Conservation (phyloP, 2,113 vertebrate species). For the Trematomus loennbergii region DNA sequence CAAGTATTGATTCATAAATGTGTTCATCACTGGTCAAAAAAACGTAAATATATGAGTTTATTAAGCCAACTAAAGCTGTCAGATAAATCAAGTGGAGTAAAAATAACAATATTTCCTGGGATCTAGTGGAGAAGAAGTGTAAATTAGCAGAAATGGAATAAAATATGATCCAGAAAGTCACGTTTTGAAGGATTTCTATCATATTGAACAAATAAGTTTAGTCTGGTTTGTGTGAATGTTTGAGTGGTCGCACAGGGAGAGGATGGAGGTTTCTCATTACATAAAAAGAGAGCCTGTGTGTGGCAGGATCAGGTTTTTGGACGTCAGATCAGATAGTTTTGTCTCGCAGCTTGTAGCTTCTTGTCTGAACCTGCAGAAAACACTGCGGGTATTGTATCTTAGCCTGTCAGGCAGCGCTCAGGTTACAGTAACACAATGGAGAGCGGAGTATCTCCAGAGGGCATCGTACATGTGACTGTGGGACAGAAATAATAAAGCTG, state of each 20-base stretch:
- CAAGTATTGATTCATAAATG: too few relatives aligned
- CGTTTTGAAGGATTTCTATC: not conserved
- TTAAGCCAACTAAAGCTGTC: too few relatives aligned
- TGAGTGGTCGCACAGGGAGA: not conserved
- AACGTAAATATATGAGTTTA: too few relatives aligned
- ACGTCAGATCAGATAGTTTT: conserved; percentile 80
- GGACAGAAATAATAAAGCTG: conserved; percentile 47
- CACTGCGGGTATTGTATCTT: conserved; percentile 50
- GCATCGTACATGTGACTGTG: conserved; percentile 36
- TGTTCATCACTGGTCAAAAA: too few relatives aligned
- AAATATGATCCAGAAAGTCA: not conserved
- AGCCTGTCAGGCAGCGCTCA: conserved; percentile 47
- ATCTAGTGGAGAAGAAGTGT: too few relatives aligned
- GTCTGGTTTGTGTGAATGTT: not conserved
- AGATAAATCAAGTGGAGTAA: too few relatives aligned
- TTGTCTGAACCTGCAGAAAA: conserved; percentile 58
- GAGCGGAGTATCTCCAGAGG: conserved; percentile 39
- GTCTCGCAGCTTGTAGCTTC: conserved; percentile 76
- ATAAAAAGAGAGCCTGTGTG: not conserved
- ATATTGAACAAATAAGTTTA: not conserved
- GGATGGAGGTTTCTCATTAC: conserved; percentile 1
- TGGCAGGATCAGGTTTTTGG: conserved; percentile 66
- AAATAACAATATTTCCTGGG: too few relatives aligned
- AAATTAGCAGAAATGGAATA: too few relatives aligned
- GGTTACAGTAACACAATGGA: conserved; percentile 39